phyloP scores from a whole-genome alignment of 1,140 invertebrate genomes.

The Dinoponera quadriceps region DNA sequence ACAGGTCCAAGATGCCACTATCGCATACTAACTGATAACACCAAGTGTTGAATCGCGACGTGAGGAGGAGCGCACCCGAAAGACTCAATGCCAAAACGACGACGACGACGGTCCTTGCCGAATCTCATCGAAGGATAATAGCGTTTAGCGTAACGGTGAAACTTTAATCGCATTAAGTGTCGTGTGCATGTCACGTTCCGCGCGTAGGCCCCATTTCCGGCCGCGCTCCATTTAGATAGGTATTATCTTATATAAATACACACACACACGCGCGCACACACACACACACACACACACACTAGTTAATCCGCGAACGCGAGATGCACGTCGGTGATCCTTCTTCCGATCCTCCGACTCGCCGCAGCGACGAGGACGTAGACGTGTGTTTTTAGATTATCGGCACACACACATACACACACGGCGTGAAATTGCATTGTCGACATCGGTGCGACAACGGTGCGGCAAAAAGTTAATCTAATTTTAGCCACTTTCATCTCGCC shows the following conservation, averaged over 20 bases:
- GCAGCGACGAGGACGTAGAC: background rate
- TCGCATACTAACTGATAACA: constrained; percentile 53
- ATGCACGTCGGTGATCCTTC: background rate
- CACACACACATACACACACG: too few relatives aligned
- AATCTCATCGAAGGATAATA: constrained; percentile 68
- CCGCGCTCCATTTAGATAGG: constrained; percentile 75
- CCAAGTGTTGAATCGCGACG: constrained; percentile 59
- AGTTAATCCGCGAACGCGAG: constrained; percentile 27
- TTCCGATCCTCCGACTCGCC: constrained; percentile 12
- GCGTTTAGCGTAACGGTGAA: constrained; percentile 65
- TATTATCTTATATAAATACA: constrained; percentile 70
- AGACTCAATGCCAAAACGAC: constrained; percentile 50
- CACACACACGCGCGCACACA: constrained; percentile 9
- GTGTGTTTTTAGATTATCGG: background rate
- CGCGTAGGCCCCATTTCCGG: constrained; percentile 61
- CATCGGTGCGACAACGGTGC: background rate
- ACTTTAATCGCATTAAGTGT: constrained; percentile 71
- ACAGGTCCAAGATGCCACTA: constrained; percentile 49
- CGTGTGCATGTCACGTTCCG: constrained; percentile 73
- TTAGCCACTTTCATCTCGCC: too few relatives aligned
- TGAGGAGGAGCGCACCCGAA: constrained; percentile 22
- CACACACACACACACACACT: background rate
- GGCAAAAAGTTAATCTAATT: background rate
- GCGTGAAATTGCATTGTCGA: background rate
- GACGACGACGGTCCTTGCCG: constrained; percentile 53